phyloP scores from a whole-genome alignment of 2,888 invertebrate genomes.

The Apamea sordens region DNA sequence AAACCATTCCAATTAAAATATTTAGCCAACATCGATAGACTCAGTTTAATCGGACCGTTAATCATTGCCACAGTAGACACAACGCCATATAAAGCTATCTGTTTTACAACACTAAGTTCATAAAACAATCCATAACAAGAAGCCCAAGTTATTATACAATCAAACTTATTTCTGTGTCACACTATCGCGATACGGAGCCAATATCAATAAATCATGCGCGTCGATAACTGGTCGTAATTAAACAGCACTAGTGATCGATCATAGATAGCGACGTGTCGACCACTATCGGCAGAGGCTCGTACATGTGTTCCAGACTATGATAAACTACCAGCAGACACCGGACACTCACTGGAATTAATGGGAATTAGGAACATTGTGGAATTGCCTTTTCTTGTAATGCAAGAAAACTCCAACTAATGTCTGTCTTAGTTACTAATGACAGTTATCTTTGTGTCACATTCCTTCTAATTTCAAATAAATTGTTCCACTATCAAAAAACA shows the following conservation, averaged over 20 bases:
- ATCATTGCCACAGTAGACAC: constrained; percentile 18
- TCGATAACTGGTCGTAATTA: constrained; percentile 85
- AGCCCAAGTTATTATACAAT: constrained; percentile 58
- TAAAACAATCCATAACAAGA: constrained; percentile 61
- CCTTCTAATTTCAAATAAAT: background rate
- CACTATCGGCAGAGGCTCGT: constrained; percentile 53
- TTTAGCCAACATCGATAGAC: background rate
- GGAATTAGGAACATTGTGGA: background rate
- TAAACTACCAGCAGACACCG: constrained; percentile 52
- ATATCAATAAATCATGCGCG: constrained; percentile 88
- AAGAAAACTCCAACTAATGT: background rate
- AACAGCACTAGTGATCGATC: constrained; percentile 84
- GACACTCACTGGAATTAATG: constrained; percentile 5
- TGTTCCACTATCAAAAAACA: background rate
- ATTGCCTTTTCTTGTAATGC: background rate
- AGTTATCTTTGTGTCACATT: background rate
- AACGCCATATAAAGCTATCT: constrained; percentile 26
- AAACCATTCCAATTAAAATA: constrained; percentile 25
- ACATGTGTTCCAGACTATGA: constrained; percentile 62
- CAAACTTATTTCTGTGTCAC: constrained; percentile 67
- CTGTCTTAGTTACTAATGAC: background rate
- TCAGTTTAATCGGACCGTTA: constrained; percentile 11
- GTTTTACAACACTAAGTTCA: constrained; percentile 55
- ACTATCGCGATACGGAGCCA: constrained; percentile 78
- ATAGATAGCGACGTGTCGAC: constrained; percentile 72